Evolutionary conservation across 2,888 invertebrate species (phyloP).

Genomic region (Harmothoe impar): DNA sequence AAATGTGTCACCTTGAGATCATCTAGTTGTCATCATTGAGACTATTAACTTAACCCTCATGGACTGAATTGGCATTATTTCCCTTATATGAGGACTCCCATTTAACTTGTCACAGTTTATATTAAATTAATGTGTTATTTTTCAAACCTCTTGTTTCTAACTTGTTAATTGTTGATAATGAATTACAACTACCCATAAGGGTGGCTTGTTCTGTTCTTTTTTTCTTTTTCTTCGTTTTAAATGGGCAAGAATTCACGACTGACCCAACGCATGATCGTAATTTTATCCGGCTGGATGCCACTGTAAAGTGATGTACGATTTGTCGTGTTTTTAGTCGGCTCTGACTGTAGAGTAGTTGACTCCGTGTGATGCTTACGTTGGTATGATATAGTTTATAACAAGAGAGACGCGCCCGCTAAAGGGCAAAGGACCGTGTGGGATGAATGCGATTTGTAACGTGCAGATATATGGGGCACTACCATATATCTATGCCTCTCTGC

Average conservation of each 20-base stretch:
- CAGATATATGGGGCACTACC: background rate
- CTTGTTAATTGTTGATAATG: slow-evolving; percentile 6
- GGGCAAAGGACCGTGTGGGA: background rate
- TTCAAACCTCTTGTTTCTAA: background rate
- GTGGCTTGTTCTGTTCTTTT: background rate
- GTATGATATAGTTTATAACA: background rate
- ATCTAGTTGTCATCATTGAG: too few relatives aligned
- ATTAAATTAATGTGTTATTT: background rate
- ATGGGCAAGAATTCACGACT: too few relatives aligned
- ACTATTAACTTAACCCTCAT: too few relatives aligned
- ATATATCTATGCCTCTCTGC: background rate
- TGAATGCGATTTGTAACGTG: background rate
- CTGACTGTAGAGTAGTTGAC: background rate
- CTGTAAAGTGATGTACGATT: background rate
- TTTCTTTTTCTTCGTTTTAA: background rate
- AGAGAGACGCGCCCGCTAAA: background rate
- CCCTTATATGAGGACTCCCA: background rate
- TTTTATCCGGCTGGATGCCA: background rate
- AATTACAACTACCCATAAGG: background rate
- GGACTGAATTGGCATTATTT: too few relatives aligned
- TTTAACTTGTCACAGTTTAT: background rate
- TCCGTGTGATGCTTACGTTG: background rate
- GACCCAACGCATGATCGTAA: background rate
- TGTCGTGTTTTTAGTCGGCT: background rate
- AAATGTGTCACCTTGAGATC: too few relatives aligned